Evolutionary conservation across 2,113 vertebrate genomes (phyloP).

Genomic region (Pardalotus punctatus): DNA sequence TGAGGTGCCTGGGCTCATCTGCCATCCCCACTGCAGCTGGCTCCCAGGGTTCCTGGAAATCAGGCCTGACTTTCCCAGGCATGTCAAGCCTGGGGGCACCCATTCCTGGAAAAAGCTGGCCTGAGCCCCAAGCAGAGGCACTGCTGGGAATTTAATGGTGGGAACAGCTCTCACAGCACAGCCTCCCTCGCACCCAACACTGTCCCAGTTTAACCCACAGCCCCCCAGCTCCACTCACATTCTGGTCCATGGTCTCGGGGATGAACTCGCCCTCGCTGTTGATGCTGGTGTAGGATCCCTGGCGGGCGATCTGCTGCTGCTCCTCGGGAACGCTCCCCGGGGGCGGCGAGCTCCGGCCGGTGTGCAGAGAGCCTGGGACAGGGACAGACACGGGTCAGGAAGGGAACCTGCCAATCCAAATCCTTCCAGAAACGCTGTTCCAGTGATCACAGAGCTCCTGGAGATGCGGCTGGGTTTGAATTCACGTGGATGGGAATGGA

Average conservation of each 20-base stretch:
- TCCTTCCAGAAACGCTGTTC: background rate
- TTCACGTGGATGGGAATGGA: accelerated
- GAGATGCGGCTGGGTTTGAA: background rate
- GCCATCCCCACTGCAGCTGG: background rate
- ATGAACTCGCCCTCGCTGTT: constrained; percentile 93
- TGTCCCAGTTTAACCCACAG: accelerated
- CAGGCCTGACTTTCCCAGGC: background rate
- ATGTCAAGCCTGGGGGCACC: accelerated
- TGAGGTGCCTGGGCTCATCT: background rate
- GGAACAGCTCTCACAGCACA: accelerated
- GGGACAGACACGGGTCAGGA: background rate
- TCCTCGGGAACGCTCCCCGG: constrained; percentile 89
- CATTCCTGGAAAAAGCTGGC: background rate
- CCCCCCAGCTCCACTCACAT: constrained; percentile 62
- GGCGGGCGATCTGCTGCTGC: constrained; percentile 91
- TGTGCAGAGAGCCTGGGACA: constrained; percentile 86
- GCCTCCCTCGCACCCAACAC: accelerated
- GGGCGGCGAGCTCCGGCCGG: constrained; percentile 85
- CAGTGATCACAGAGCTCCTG: background rate
- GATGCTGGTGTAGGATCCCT: constrained; percentile 92
- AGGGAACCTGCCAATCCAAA: background rate
- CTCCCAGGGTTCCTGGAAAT: background rate
- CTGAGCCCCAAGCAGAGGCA: background rate
- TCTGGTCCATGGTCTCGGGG: constrained; percentile 83
- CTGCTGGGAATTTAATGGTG: background rate